phyloP scores from a whole-genome alignment of 2,888 invertebrate species.

The Lacanobia oleracea region DNA sequence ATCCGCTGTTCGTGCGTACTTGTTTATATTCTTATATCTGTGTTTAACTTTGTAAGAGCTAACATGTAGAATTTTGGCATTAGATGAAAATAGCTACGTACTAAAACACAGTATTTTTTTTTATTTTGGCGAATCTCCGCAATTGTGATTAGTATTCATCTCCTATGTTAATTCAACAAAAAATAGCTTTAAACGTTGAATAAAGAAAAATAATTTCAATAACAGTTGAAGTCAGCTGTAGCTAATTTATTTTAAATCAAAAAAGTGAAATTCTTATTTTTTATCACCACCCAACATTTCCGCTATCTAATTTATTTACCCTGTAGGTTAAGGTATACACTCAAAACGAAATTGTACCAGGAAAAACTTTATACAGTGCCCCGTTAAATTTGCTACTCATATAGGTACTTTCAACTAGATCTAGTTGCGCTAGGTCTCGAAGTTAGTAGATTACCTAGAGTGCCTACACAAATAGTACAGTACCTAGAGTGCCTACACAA shows the following conservation, averaged over 20 bases:
- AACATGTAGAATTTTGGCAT: not conserved
- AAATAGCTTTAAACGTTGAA: no score
- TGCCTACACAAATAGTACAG: not conserved
- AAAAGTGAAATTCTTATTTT: no score
- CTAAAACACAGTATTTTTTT: no score
- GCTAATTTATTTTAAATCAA: no score
- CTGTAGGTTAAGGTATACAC: not conserved
- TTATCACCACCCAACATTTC: not conserved
- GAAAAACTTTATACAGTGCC: not conserved
- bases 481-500: no score
- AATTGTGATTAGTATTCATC: no score
- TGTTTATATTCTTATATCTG: not conserved
- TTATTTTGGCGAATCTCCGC: no score
- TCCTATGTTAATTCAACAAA: no score
- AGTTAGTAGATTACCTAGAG: not conserved
- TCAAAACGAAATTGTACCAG: not conserved
- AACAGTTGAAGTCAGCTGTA: no score
- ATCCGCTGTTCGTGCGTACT: not conserved
- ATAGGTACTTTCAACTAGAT: not conserved
- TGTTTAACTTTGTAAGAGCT: not conserved
- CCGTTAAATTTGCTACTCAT: not conserved
- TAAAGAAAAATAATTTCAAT: no score
- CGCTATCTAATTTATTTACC: not conserved
- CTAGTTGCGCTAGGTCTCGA: conserved; percentile 39
- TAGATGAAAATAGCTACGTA: not conserved